Percentiles rank a stretch among this genome's conserved stretches.
Evolutionary conservation across 2,797 vertebrate genomes (phyloP).

Genomic region (Adrianichthys oophorus): DNA sequence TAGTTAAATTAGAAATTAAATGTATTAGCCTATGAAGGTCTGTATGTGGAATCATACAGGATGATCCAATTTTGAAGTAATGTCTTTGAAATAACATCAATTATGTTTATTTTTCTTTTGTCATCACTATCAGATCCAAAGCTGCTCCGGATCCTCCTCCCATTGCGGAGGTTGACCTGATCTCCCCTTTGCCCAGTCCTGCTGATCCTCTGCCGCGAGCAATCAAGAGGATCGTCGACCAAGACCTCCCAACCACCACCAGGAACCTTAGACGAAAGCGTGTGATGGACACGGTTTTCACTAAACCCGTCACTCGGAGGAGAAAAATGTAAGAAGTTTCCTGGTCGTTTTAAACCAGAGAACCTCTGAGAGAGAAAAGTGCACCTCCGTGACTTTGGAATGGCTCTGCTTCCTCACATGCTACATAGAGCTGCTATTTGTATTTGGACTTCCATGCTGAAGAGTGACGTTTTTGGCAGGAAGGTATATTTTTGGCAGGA

Average conservation of each 20-base stretch:
- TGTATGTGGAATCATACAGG: too few species aligned
- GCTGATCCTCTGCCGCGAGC: slow-evolving; percentile 36
- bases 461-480: slow-evolving; percentile 21
- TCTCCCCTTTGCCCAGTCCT: slow-evolving; percentile 89
- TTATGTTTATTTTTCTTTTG: background rate
- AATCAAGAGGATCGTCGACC: slow-evolving; percentile 62
- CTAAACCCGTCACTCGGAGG: slow-evolving; percentile 88
- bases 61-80: too few species aligned
- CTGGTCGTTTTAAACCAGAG: slow-evolving; percentile 15
- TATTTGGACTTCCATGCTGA: slow-evolving; percentile 20
- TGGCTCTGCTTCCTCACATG: slow-evolving; percentile 27
- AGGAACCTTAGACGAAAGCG: slow-evolving; percentile 82
- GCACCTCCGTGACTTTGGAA: slow-evolving; percentile 16
- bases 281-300: slow-evolving; percentile 81
- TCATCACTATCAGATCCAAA: slow-evolving; percentile 69
- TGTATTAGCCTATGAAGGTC: too few species aligned
- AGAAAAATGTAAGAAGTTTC: slow-evolving; percentile 83
- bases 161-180: slow-evolving; percentile 79
- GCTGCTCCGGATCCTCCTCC: slow-evolving; percentile 74
- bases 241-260: slow-evolving; percentile 51
- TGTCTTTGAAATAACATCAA: too few species aligned
- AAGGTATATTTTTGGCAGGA: slow-evolving; percentile 49
- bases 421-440: slow-evolving; percentile 30
- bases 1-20: too few species aligned
- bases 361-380: slow-evolving; percentile 39